Evolutionary conservation across 2,888 invertebrate species (phyloP), one percentile per base, ranked within the genome.

Genomic region (Liposcelis brunnea): DNA sequence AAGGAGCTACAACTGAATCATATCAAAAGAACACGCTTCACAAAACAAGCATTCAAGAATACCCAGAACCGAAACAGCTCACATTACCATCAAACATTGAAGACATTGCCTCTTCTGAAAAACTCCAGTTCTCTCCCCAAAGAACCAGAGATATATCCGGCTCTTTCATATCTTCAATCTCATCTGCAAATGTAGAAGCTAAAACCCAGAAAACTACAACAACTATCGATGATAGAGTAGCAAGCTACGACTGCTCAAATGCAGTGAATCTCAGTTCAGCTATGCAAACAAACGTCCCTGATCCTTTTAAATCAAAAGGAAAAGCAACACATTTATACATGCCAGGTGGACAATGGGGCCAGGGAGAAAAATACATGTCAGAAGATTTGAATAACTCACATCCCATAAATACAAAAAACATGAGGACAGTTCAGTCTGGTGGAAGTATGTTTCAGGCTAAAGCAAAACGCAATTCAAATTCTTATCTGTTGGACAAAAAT

Each of bases 251-350:
- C 32, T 51, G 51, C 11, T 48, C 47, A n/a, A 54, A 52, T 19
- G 49, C 50, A 5, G 51, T 61, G 5, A 59, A 54, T 47, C 50
- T 61, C 31, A 51, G 53, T 49, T 52, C 56, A 11, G 56, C 55
- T 7, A 62, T 61, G 61, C 62, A 62, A 50, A 59, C 55, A 10
- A 60, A 56, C 45, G 61, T 62, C 3, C 62, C 62, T 2, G 54
- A 59, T 44, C 61, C 62, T 2, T 62, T 54, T 47, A 51, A 49
- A n/a, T 48, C 54, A 3, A 48, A 47, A 4, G 55, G 53, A 4
- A 53, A 55, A 38, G 51, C 58, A 2, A 55, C 56, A 0, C 61
- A 61, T 47, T 49, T 59, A 12, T 60, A 60, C 50, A 59, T 62
- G 59, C 61, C 62, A 7, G 61, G 61, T 5, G 59, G 61, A 7